A percentile compares a stretch with the other conserved stretches of the same genome.
These are phyloP conservation scores for Xenus cinereus DNA, from an alignment of 2,113 vertebrate species.

Conservation along the genomic window DNA sequence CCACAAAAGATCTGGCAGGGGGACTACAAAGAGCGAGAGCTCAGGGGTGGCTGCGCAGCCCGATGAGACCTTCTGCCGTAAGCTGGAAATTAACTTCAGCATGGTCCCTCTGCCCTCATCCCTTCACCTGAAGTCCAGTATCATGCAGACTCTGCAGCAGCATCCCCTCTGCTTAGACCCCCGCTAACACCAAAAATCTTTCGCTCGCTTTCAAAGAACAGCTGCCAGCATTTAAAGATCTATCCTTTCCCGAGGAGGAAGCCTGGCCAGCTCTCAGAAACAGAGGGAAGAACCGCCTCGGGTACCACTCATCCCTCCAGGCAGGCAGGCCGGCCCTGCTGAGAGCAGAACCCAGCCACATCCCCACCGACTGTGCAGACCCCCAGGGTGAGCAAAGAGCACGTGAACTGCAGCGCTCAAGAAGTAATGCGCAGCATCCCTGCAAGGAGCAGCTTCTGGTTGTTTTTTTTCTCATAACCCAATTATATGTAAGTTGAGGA, in stretches of 20 bases:
- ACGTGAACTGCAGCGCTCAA: rapidly evolving
- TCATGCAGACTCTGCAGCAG: neutral
- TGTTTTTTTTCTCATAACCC: neutral
- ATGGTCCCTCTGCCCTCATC: neutral
- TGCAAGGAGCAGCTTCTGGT: neutral
- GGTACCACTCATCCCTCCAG: neutral
- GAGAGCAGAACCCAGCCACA: neutral
- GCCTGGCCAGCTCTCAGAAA: neutral
- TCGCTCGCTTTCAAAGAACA: neutral
- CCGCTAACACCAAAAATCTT: neutral
- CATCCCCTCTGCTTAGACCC: neutral
- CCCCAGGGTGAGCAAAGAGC: neutral
- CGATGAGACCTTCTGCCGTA: neutral
- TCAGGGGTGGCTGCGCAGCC: neutral
- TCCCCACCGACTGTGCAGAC: rapidly evolving
- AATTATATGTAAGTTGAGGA: neutral
- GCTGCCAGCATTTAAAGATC: neutral
- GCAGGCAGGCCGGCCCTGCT: rapidly evolving
- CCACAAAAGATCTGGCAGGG: neutral
- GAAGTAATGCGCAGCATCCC: neutral
- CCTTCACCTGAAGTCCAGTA: neutral
- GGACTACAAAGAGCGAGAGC: neutral
- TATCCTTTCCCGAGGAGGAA: neutral
- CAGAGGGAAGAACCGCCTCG: neutral
- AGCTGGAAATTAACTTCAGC: neutral